A percentile compares a stretch with the other conserved stretches of the same genome.
These are phyloP conservation scores for Eupithecia pulchellata DNA, from an alignment of 2,888 invertebrate species.

Conservation along the genomic window DNA sequence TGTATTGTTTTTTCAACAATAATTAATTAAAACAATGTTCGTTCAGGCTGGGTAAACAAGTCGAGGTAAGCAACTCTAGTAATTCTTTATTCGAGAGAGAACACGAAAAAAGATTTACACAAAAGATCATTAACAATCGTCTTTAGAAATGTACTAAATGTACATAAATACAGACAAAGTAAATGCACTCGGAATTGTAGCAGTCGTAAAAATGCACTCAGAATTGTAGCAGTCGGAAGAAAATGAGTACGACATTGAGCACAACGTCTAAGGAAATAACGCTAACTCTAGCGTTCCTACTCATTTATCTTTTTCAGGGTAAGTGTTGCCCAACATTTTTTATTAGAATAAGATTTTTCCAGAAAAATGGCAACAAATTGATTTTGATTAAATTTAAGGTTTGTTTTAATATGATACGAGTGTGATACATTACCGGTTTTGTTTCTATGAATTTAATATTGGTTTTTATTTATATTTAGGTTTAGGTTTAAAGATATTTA, in stretches of 20 bases:
- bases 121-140: neutral
- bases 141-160: neutral
- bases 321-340: neutral
- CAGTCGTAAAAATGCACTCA: neutral
- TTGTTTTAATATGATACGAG: no score
- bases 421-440: no score
- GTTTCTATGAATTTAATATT: no score
- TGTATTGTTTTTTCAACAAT: neutral
- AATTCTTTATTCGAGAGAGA: neutral
- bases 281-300: neutral
- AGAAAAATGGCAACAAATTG: no score
- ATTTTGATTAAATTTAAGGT: no score
- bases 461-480: no score
- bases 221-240: neutral
- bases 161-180: neutral
- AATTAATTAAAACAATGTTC: neutral
- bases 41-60: neutral
- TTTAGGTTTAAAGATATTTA: no score
- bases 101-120: neutral
- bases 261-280: neutral
- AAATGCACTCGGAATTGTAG: neutral
- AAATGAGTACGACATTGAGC: neutral
- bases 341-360: neutral
- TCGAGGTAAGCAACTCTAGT: neutral
- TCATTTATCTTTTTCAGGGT: neutral